These are phyloP conservation scores for Oryzias woworae DNA, from an alignment of 2,113 vertebrate genomes.

Conservation along the genomic window DNA sequence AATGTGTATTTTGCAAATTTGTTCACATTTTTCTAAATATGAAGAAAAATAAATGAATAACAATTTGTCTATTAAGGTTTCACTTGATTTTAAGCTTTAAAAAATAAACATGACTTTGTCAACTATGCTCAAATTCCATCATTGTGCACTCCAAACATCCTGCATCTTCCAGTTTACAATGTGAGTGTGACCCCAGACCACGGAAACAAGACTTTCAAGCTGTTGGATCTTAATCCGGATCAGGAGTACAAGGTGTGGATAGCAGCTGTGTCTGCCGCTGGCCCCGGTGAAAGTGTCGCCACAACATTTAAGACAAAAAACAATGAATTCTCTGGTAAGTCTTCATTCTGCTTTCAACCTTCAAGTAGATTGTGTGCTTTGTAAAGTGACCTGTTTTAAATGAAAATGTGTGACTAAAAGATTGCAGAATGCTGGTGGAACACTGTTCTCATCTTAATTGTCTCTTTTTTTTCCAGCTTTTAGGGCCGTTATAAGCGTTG, in stretches of 20 bases:
- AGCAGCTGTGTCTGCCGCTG: conserved; percentile 61
- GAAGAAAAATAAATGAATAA: too few species aligned
- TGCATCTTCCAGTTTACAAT: conserved; percentile 45
- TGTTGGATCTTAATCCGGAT: conserved; percentile 35
- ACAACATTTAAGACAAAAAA: conserved; percentile 37
- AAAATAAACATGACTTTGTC: background rate
- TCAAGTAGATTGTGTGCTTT: too few species aligned
- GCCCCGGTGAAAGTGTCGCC: conserved; percentile 42
- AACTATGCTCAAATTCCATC: background rate
- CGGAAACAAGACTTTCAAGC: conserved; percentile 1
- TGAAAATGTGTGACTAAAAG: too few species aligned
- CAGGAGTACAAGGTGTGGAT: conserved; percentile 64
- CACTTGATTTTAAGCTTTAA: background rate
- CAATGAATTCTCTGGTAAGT: conserved; percentile 14
- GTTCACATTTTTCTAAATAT: too few species aligned
- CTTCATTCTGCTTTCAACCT: background rate
- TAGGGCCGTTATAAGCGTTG: rapidly evolving
- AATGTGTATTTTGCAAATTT: background rate
- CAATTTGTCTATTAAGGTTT: background rate
- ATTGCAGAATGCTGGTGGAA: background rate
- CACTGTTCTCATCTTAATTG: background rate
- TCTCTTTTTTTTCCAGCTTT: conserved; percentile 7
- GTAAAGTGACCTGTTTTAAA: too few species aligned
- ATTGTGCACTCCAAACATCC: conserved; percentile 1
- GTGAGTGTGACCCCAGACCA: conserved; percentile 34